phyloP scores from a whole-genome alignment of 2,797 vertebrate genomes.

The Anabacerthia variegaticeps region DNA sequence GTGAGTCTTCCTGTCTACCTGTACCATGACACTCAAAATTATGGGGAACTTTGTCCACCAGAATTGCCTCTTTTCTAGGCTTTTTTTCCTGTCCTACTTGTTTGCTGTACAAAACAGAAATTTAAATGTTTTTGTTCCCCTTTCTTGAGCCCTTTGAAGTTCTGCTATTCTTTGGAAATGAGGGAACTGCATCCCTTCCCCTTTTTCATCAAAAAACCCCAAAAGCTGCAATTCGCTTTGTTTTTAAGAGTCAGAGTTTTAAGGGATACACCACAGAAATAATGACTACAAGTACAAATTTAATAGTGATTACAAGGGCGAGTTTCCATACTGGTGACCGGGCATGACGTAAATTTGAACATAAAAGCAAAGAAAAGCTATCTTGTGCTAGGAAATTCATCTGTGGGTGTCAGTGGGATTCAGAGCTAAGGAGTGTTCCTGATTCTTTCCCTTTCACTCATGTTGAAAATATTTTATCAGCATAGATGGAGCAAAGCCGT shows the following conservation, averaged over 20 bases:
- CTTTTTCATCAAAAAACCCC: neutral
- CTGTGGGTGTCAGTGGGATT: constrained; percentile 7
- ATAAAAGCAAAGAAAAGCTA: neutral
- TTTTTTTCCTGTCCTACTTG: neutral
- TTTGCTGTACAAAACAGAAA: neutral
- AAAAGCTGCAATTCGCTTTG: neutral
- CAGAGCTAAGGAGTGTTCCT: neutral
- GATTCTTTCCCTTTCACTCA: neutral
- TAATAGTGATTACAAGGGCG: neutral
- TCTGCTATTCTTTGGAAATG: neutral
- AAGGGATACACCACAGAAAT: neutral
- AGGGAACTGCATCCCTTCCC: neutral
- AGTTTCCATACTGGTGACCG: neutral
- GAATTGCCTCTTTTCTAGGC: neutral
- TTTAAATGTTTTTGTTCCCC: neutral
- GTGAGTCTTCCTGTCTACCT: neutral
- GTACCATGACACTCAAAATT: neutral
- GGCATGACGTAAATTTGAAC: accelerated
- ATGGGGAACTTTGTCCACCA: neutral
- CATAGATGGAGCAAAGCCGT: neutral
- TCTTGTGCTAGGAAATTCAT: neutral
- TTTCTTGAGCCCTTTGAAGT: neutral
- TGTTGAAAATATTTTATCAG: neutral
- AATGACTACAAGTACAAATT: neutral
- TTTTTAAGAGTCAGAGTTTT: neutral